These are phyloP conservation scores for Caenorhabditis macrosperma DNA, from an alignment of 2,888 invertebrate species.

Conservation along the genomic window DNA sequence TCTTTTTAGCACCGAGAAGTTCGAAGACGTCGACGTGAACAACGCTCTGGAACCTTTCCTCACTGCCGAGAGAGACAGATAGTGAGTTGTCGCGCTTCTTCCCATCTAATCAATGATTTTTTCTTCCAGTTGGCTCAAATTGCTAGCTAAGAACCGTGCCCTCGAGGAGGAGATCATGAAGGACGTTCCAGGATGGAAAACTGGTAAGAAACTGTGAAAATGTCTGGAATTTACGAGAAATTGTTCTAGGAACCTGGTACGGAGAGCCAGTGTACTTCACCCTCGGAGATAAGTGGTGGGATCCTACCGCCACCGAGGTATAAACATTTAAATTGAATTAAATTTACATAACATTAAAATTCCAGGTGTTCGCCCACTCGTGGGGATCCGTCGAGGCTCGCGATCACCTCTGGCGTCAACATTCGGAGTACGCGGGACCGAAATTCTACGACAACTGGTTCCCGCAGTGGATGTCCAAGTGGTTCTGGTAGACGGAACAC, in stretches of 20 bases:
- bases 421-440: slow-evolving; percentile 76
- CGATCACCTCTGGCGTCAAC: slow-evolving; percentile 74
- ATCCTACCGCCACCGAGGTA: slow-evolving; percentile 72
- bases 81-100: slow-evolving; percentile 48
- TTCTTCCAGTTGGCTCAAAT: slow-evolving; percentile 75
- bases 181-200: slow-evolving; percentile 81
- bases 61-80: slow-evolving; percentile 78
- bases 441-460: slow-evolving; percentile 79
- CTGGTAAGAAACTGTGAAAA: too few relatives aligned
- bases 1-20: slow-evolving; percentile 73
- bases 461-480: slow-evolving; percentile 70
- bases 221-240: too few relatives aligned
- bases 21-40: slow-evolving; percentile 78
- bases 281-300: slow-evolving; percentile 80
- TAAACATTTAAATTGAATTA: not conserved
- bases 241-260: slow-evolving; percentile 82
- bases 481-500: slow-evolving; percentile 69
- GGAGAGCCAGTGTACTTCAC: slow-evolving; percentile 82
- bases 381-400: slow-evolving; percentile 46
- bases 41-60: slow-evolving; percentile 79
- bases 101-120: not conserved
- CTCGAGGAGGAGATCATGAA: slow-evolving; percentile 82
- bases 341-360: too few relatives aligned
- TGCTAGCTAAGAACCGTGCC: slow-evolving; percentile 81
- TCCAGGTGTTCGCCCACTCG: slow-evolving; percentile 75